A percentile compares a stretch with the other conserved stretches of the same genome.
Evolutionary conservation across 2,888 invertebrate species (phyloP).

Genomic region (Drosophila paranaensis): DNA sequence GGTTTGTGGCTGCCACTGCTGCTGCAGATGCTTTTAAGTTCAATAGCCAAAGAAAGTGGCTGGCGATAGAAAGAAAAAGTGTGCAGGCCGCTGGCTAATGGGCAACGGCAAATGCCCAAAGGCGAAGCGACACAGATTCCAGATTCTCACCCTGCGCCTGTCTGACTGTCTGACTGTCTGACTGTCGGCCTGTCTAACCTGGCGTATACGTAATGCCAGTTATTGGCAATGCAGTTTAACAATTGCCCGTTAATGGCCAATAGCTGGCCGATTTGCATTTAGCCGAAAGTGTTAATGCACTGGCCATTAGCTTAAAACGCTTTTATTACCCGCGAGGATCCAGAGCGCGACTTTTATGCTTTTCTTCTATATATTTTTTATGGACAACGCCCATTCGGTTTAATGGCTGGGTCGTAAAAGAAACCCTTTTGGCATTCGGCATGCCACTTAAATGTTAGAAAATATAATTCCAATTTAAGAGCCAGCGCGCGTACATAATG

Average conservation of each 20-base stretch:
- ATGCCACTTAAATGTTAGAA: conserved; percentile 51
- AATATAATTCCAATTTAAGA: conserved; percentile 56
- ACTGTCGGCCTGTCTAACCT: conserved; percentile 1
- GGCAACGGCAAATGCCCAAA: conserved; percentile 26
- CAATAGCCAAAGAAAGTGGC: conserved; percentile 79
- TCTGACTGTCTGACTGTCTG: neutral
- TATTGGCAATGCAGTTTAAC: conserved; percentile 53
- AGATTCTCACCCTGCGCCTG: conserved; percentile 5
- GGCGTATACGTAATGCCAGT: conserved; percentile 70
- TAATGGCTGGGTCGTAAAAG: conserved; percentile 24
- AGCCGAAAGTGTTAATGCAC: conserved; percentile 48
- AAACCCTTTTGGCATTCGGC: conserved; percentile 60
- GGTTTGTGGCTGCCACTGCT: conserved; percentile 49
- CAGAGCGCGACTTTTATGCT: conserved; percentile 4
- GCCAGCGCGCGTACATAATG: conserved; percentile 58
- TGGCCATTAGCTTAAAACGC: conserved; percentile 40
- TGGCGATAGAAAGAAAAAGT: conserved; percentile 74
- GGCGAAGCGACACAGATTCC: conserved; percentile 38
- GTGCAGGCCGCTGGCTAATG: conserved; percentile 55
- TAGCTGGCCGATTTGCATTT: conserved; percentile 26
- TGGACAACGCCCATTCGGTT: conserved; percentile 21
- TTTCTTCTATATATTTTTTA: conserved; percentile 7
- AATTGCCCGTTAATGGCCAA: conserved; percentile 52
- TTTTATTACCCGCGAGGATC: conserved; percentile 48
- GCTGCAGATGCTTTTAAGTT: conserved; percentile 69